Evolutionary conservation across 2,888 invertebrate genomes (phyloP).

Genomic region (Ophonus ardosiacus): DNA sequence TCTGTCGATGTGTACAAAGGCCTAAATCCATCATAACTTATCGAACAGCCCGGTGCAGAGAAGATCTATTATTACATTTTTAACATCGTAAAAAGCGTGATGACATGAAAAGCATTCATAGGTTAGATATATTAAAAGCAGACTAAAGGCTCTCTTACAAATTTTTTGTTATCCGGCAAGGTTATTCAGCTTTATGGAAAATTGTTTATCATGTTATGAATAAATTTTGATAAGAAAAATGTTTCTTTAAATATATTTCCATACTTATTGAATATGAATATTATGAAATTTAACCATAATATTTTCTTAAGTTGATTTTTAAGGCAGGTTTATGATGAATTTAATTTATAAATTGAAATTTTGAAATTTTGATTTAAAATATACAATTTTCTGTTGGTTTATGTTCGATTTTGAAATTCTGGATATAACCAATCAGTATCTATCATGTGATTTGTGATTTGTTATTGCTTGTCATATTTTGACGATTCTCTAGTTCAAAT

Average conservation of each 20-base stretch:
- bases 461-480: too few species aligned
- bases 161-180: neutral
- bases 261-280: neutral
- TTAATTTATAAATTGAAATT: too few species aligned
- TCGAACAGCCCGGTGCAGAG: neutral
- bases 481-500: too few species aligned
- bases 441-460: too few species aligned
- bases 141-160: neutral
- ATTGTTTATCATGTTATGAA: neutral
- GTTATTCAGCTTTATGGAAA: neutral
- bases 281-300: neutral
- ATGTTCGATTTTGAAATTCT: too few species aligned
- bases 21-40: constrained; percentile 58
- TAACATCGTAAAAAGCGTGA: constrained; percentile 30
- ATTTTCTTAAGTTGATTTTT: neutral
- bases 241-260: neutral
- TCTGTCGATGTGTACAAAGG: constrained; percentile 44
- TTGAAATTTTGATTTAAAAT: too few species aligned
- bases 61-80: constrained; percentile 59
- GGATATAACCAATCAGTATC: too few species aligned
- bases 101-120: constrained; percentile 53
- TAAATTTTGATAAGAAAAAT: neutral
- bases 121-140: constrained; percentile 23
- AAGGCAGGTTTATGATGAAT: too few species aligned
- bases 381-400: too few species aligned